Percentiles rank a stretch among this genome's conserved stretches.
phyloP scores from a whole-genome alignment of 2,113 vertebrate species.

The Heterochromis multidens region DNA sequence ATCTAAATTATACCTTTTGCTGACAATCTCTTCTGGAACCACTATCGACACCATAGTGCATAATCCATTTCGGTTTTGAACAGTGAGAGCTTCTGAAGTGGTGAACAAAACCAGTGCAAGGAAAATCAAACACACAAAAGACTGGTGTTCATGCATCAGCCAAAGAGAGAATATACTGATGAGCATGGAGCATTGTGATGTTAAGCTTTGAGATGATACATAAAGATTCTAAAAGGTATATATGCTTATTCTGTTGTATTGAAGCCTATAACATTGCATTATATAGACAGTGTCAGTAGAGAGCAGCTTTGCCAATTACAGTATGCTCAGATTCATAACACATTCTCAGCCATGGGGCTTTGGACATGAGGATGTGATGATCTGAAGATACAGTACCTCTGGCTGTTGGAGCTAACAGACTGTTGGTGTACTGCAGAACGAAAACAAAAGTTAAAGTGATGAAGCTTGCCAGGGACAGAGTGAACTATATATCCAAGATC shows the following conservation, averaged over 20 bases:
- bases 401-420: background rate
- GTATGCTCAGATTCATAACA: conserved; percentile 36
- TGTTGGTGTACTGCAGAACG: conserved; percentile 17
- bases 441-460: background rate
- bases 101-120: background rate
- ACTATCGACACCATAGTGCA: conserved; percentile 8
- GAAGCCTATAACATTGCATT: conserved; percentile 52
- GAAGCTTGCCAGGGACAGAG: background rate
- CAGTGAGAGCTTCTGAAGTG: background rate
- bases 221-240: conserved; percentile 43
- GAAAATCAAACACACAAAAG: background rate
- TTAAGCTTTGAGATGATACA: conserved; percentile 44
- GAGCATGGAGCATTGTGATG: conserved; percentile 52
- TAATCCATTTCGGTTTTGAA: background rate
- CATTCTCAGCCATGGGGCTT: background rate
- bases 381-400: background rate
- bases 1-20: conserved; percentile 29
- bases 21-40: conserved; percentile 63
- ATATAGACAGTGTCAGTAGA: conserved; percentile 52
- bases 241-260: conserved; percentile 58
- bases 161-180: background rate
- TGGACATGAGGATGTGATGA: background rate
- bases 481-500: background rate
- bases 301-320: conserved; percentile 50
- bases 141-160: background rate